phyloP scores from a whole-genome alignment of 2,888 invertebrate genomes.

The Anoplius nigerrimus region DNA sequence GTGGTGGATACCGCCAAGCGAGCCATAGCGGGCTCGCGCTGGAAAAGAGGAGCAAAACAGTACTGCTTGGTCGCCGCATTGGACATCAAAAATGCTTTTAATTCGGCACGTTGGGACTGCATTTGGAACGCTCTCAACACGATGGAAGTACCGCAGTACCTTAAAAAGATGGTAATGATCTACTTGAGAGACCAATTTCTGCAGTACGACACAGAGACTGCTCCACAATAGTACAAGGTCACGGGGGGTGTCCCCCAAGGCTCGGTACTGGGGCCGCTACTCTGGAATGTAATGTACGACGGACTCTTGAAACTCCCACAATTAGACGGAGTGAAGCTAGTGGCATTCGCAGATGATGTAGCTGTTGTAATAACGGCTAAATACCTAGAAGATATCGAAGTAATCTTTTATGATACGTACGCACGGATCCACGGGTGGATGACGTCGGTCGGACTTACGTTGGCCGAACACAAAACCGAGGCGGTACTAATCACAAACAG shows the following conservation, averaged over 20 bases:
- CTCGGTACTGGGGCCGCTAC: background rate
- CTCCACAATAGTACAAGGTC: background rate
- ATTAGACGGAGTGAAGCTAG: background rate
- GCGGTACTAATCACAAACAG: constrained; percentile 29
- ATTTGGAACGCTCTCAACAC: background rate
- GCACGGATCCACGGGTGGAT: constrained; percentile 8
- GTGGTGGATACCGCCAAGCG: background rate
- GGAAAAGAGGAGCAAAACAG: constrained; percentile 21
- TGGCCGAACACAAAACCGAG: constrained; percentile 40
- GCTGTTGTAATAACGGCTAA: background rate
- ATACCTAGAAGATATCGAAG: background rate
- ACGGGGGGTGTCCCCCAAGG: constrained; percentile 1
- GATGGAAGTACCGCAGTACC: background rate
- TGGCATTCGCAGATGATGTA: background rate
- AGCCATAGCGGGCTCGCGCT: constrained; percentile 33
- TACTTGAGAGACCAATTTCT: background rate
- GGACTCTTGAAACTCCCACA: background rate
- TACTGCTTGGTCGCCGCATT: constrained; percentile 12
- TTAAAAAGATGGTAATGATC: background rate
- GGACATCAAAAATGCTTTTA: constrained; percentile 12
- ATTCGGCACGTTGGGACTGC: background rate
- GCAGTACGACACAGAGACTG: background rate
- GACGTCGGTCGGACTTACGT: background rate
- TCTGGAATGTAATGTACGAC: background rate
- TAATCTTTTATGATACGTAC: background rate